phyloP scores from a whole-genome alignment of 2,113 vertebrate species.

The Melanotaenia duboulayi region DNA sequence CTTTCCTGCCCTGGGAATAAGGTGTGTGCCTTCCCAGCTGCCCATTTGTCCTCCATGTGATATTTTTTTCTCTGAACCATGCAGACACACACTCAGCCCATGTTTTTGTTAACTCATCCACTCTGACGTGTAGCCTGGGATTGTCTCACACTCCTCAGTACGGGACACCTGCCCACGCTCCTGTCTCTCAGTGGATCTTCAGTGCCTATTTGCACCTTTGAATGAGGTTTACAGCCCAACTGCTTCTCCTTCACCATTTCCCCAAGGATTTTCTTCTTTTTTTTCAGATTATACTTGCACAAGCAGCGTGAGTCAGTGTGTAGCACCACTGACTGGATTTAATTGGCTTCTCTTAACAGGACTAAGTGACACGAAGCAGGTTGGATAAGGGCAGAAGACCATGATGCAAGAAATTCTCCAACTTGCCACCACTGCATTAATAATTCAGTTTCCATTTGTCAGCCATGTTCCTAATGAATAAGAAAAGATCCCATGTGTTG shows the following conservation, averaged over 20 bases:
- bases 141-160: constrained; percentile 41
- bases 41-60: constrained; percentile 24
- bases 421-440: constrained; percentile 50
- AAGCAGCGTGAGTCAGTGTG: constrained; percentile 24
- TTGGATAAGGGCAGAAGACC: constrained; percentile 12
- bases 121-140: constrained; percentile 28
- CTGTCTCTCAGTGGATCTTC: constrained; percentile 45
- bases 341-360: constrained; percentile 32
- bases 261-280: constrained; percentile 3
- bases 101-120: constrained; percentile 39
- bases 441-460: constrained; percentile 61
- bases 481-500: constrained; percentile 50
- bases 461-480: constrained; percentile 67
- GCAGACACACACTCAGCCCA: constrained; percentile 1
- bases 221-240: constrained; percentile 50
- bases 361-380: constrained; percentile 12
- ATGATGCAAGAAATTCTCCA: constrained; percentile 19
- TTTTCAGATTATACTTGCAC: constrained; percentile 25
- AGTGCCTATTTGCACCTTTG: constrained; percentile 69
- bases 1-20: neutral
- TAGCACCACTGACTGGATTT: constrained; percentile 21
- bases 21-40: constrained; percentile 14
- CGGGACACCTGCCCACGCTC: constrained; percentile 62
- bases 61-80: constrained; percentile 27
- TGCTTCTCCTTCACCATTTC: constrained; percentile 11